phyloP scores from a whole-genome alignment of 2,113 vertebrate species.

The Arizona elegans region DNA sequence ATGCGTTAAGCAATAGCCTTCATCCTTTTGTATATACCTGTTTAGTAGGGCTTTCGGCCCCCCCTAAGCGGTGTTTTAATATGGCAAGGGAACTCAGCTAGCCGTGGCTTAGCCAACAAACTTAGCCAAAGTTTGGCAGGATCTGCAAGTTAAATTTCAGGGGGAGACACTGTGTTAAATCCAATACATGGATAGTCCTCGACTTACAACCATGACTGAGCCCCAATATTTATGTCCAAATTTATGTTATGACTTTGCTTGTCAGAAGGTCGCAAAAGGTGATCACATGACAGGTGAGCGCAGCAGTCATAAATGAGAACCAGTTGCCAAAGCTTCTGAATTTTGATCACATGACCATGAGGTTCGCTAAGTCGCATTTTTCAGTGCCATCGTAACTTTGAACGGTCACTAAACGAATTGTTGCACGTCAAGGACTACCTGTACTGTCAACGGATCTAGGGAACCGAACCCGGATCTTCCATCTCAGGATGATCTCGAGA shows the following conservation, averaged over 20 bases:
- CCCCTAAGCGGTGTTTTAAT: neutral
- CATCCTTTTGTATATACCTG: too few species aligned
- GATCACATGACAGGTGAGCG: neutral
- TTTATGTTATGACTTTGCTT: neutral
- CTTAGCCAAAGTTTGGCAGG: neutral
- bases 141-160: neutral
- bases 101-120: neutral
- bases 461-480: neutral
- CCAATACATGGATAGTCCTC: neutral
- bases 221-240: neutral
- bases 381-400: neutral
- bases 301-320: neutral
- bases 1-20: too few species aligned
- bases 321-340: neutral
- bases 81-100: neutral
- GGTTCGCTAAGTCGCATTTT: neutral
- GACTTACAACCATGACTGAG: rapidly evolving
- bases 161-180: neutral
- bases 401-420: neutral
- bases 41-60: too few species aligned
- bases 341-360: neutral
- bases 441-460: neutral
- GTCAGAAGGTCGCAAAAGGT: neutral
- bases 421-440: neutral
- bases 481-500: neutral